A percentile compares a stretch with the other conserved stretches of the same genome.
Evolutionary conservation across 2,113 vertebrate species (phyloP).

Genomic region (Lipophrys pholis): DNA sequence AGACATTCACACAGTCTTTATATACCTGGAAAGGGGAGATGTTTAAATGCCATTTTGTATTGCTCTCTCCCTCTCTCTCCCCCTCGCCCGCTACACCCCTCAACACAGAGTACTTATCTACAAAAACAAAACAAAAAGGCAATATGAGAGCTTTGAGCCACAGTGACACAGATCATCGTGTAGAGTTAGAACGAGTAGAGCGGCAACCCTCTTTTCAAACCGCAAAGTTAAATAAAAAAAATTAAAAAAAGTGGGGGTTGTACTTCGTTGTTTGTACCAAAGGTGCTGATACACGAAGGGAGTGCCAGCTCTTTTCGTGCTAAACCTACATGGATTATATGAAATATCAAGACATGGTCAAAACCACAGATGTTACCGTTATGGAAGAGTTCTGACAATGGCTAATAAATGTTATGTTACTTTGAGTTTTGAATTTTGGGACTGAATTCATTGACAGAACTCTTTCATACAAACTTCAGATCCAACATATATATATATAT

Average conservation of each 20-base stretch:
- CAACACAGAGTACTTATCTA: slow-evolving; percentile 90
- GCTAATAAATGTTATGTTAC: neutral
- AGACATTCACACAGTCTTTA: slow-evolving; percentile 80
- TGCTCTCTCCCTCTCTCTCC: slow-evolving; percentile 77
- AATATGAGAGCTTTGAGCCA: slow-evolving; percentile 80
- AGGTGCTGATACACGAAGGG: slow-evolving; percentile 31
- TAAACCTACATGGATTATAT: slow-evolving; percentile 67
- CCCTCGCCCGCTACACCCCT: slow-evolving; percentile 84
- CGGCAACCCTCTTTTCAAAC: slow-evolving; percentile 33
- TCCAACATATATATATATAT: slow-evolving; percentile 58
- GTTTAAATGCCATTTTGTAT: slow-evolving; percentile 86
- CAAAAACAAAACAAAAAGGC: slow-evolving; percentile 82
- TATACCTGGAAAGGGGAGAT: slow-evolving; percentile 87
- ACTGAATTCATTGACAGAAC: slow-evolving; percentile 66
- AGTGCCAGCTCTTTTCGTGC: slow-evolving; percentile 63
- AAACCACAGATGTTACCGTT: slow-evolving; percentile 60
- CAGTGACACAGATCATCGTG: slow-evolving; percentile 67
- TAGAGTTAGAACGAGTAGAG: slow-evolving; percentile 74
- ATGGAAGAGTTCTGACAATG: slow-evolving; percentile 78
- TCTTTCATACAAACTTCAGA: slow-evolving; percentile 68
- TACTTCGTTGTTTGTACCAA: slow-evolving; percentile 27
- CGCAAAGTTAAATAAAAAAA: neutral
- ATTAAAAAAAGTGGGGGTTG: neutral
- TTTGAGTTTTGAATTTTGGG: neutral
- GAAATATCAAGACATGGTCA: slow-evolving; percentile 73